Percentiles rank a stretch among this genome's conserved stretches.
Conservation (phyloP, 2,797 vertebrate genomes). For the Denticeps clupeoides region DNA sequence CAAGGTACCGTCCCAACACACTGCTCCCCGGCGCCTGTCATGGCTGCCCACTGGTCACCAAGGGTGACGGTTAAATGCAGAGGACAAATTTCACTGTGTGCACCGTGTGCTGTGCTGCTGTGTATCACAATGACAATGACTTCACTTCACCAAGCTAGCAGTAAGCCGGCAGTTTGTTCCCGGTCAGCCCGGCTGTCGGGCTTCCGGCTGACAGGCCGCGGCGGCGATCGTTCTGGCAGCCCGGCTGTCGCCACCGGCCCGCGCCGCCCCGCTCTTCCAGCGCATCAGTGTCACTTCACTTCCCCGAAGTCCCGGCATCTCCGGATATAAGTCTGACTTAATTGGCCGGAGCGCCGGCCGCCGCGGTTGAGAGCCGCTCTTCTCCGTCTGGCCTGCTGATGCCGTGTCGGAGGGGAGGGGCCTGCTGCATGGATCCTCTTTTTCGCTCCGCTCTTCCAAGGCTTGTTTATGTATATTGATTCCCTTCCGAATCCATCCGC, state of each 20-base stretch:
- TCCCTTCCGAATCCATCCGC: too few species aligned
- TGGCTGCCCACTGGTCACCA: too few species aligned
- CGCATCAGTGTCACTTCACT: conserved; percentile 1
- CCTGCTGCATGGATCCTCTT: conserved; percentile 10
- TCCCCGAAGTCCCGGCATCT: neutral
- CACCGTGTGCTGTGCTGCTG: too few species aligned
- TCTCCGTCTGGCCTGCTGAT: conserved; percentile 8
- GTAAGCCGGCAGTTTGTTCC: too few species aligned
- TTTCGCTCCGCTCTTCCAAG: too few species aligned
- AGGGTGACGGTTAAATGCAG: too few species aligned
- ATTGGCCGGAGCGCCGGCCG: conserved; percentile 15
- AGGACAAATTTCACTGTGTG: too few species aligned
- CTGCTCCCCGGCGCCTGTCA: too few species aligned
- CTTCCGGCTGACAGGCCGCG: conserved; percentile 1
- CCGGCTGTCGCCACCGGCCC: neutral
- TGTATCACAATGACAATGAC: too few species aligned
- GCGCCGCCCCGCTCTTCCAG: neutral
- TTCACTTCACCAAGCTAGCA: too few species aligned
- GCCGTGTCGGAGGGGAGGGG: conserved; percentile 6
- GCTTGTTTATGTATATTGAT: too few species aligned
- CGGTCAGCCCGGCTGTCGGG: neutral
- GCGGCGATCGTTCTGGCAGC: neutral
- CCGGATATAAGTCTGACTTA: conserved; percentile 15
- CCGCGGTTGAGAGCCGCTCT: neutral
- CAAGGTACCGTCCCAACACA: too few species aligned